Evolutionary conservation across 1,140 invertebrate species (phyloP).

Genomic region (Pseudomyrmex pallidus): DNA sequence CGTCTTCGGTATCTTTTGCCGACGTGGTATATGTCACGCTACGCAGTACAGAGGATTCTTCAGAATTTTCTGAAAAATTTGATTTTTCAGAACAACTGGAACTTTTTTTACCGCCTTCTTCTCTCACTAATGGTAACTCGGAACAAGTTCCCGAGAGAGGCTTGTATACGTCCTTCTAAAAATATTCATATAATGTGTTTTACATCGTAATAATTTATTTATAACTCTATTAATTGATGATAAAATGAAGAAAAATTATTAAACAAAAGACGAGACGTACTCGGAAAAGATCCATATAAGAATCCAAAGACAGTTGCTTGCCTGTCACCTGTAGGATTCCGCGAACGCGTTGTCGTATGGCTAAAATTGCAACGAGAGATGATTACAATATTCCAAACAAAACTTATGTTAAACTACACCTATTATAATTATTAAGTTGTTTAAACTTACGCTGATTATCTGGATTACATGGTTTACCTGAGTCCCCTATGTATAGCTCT

Average conservation of each 20-base stretch:
- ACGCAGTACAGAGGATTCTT: no score
- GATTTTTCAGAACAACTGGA: no score
- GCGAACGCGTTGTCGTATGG: constrained; percentile 92
- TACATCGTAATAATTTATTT: no score
- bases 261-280: constrained; percentile 77
- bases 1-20: no score
- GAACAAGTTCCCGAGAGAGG: constrained; percentile 80
- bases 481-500: constrained; percentile 91
- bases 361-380: constrained; percentile 78
- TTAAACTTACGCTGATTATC: no score
- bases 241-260: no score
- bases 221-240: neutral
- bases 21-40: no score
- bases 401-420: neutral
- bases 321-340: constrained; percentile 93
- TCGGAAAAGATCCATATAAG: constrained; percentile 95
- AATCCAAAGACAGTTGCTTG: constrained; percentile 96
- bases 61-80: no score
- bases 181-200: neutral
- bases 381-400: neutral
- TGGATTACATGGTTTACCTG: constrained; percentile 83
- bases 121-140: constrained; percentile 86
- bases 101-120: constrained; percentile 77
- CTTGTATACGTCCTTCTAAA: constrained; percentile 80
- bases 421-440: neutral